Percentiles rank a stretch among this genome's conserved stretches.
These are phyloP conservation scores for Octopus bimaculoides DNA, from an alignment of 1,140 invertebrate species.

Conservation along the genomic window DNA sequence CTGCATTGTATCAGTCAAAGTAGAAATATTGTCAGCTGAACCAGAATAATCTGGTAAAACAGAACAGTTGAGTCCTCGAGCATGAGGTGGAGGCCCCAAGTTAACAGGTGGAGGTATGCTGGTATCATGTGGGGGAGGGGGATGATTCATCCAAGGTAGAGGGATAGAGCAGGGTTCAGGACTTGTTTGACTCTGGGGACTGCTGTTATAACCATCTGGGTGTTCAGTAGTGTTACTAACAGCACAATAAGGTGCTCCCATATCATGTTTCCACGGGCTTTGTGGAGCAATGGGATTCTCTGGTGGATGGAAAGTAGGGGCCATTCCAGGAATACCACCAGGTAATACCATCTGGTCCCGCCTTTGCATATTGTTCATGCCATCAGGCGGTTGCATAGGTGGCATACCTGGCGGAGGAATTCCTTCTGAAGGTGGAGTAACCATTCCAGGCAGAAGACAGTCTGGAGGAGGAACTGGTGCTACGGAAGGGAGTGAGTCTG, in stretches of 20 bases:
- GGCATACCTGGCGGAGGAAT: slow-evolving; percentile 14
- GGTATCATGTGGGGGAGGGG: slow-evolving; percentile 2
- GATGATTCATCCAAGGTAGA: not conserved
- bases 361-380: not conserved
- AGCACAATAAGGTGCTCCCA: not conserved
- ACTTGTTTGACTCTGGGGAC: slow-evolving; percentile 8
- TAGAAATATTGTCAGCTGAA: not conserved
- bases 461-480: slow-evolving; percentile 10
- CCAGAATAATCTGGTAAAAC: not conserved
- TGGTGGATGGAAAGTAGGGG: not conserved
- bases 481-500: slow-evolving; percentile 11
- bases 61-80: slow-evolving; percentile 6
- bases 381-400: slow-evolving; percentile 20
- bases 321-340: not conserved
- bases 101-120: slow-evolving; percentile 11
- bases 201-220: not conserved
- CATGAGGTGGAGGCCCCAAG: slow-evolving; percentile 11
- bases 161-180: not conserved
- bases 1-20: slow-evolving; percentile 15
- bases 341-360: not conserved
- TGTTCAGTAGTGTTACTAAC: not conserved
- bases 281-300: not conserved
- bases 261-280: slow-evolving; percentile 5
- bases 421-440: slow-evolving; percentile 17
- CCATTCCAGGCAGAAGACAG: slow-evolving; percentile 11